A percentile compares a stretch with the other conserved stretches of the same genome.
These are phyloP conservation scores for Neogobius melanostomus DNA, from an alignment of 2,113 vertebrate species.

Conservation along the genomic window DNA sequence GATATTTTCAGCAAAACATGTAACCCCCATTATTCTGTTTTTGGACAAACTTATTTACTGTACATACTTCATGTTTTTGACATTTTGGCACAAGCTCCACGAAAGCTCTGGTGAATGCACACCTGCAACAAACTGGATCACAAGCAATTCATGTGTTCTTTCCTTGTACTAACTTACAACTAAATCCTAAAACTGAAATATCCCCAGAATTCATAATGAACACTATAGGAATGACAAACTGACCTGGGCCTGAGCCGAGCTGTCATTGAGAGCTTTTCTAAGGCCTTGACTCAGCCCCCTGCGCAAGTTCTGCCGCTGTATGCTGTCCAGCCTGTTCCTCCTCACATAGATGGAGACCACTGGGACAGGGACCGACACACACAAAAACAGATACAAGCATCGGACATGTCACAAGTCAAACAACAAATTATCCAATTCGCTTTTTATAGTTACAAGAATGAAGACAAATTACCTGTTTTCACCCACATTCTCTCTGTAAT, in stretches of 20 bases:
- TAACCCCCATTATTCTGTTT: no score
- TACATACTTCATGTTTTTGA: no score
- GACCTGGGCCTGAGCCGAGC: slow-evolving; percentile 83
- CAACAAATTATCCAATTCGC: not conserved
- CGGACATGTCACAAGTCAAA: slow-evolving; percentile 11
- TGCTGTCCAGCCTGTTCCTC: slow-evolving; percentile 80
- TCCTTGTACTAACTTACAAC: no score
- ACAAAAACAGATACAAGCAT: slow-evolving; percentile 26
- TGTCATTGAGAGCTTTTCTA: slow-evolving; percentile 87
- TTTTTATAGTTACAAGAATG: not conserved
- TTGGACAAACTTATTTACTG: no score
- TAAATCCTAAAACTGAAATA: no score
- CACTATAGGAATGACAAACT: slow-evolving; percentile 38
- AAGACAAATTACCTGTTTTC: slow-evolving; percentile 84
- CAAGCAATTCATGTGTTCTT: no score
- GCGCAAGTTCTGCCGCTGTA: slow-evolving; percentile 84
- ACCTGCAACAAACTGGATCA: no score
- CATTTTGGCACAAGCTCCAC: no score
- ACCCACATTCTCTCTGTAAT: slow-evolving; percentile 88
- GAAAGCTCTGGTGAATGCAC: no score
- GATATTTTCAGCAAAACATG: no score
- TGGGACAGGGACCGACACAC: slow-evolving; percentile 57
- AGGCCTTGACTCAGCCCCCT: slow-evolving; percentile 87
- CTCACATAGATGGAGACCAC: slow-evolving; percentile 89
- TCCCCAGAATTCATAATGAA: not conserved